Evolutionary conservation across 2,888 invertebrate genomes (phyloP).

Genomic region (Scaptomyza parva): DNA sequence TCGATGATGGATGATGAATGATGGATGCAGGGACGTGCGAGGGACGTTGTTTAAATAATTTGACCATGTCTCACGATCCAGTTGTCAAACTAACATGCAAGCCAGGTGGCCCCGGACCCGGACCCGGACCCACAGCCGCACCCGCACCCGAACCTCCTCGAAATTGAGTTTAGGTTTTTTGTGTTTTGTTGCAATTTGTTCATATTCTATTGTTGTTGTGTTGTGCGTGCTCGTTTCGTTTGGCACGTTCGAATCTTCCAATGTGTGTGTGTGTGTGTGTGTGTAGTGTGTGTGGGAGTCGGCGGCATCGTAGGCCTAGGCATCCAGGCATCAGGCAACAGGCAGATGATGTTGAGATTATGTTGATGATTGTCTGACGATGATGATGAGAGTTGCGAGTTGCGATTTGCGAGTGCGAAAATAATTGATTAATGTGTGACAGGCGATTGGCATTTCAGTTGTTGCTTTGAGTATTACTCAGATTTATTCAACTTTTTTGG

Average conservation of each 20-base stretch:
- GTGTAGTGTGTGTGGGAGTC: conserved; percentile 2
- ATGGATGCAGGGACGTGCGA: conserved; percentile 3
- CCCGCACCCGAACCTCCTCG: not conserved
- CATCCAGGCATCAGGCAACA: conserved; percentile 1
- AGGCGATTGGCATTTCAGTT: conserved; percentile 30
- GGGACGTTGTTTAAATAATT: conserved; percentile 16
- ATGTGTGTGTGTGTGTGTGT: not conserved
- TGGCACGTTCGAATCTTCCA: conserved; percentile 43
- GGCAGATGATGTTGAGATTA: conserved; percentile 17
- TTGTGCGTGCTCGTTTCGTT: conserved; percentile 44
- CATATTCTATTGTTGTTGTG: conserved; percentile 11
- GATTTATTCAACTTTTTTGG: conserved; percentile 5
- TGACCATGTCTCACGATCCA: conserved; percentile 39
- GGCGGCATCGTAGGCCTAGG: conserved; percentile 10
- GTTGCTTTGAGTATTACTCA: too few species aligned
- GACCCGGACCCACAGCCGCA: not conserved
- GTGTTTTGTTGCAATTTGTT: not conserved
- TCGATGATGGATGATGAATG: too few species aligned
- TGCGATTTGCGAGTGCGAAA: conserved; percentile 48
- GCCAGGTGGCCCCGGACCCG: not conserved
- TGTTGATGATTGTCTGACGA: too few species aligned
- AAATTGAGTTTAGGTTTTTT: not conserved
- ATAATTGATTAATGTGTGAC: conserved; percentile 64
- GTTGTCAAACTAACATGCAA: conserved; percentile 6
- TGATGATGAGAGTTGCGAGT: conserved; percentile 29